Percentiles rank a stretch among this genome's conserved stretches.
These are phyloP conservation scores for Papilio protenor DNA, from an alignment of 2,888 invertebrate species.

Conservation along the genomic window DNA sequence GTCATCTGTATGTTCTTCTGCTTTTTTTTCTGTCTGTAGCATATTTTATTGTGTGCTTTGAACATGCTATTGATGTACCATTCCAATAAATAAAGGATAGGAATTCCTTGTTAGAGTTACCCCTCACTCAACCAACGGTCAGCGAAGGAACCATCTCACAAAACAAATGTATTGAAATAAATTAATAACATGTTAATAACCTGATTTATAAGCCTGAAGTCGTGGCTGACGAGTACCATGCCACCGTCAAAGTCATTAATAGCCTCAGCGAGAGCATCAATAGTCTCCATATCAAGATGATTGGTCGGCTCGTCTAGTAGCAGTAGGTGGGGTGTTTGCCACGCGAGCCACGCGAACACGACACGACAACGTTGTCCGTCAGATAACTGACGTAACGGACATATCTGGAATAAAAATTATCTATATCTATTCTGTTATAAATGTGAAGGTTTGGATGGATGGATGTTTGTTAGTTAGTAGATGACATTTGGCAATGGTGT, in stretches of 20 bases:
- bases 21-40: no score
- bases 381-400: conserved; percentile 96
- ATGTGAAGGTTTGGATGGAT: neutral
- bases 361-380: conserved; percentile 99
- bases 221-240: conserved; percentile 99
- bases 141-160: no score
- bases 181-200: conserved; percentile 75
- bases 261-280: conserved; percentile 98
- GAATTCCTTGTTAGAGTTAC: no score
- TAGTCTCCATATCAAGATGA: conserved; percentile 99
- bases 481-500: no score
- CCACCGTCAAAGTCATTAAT: conserved; percentile 99
- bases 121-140: no score
- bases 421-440: neutral
- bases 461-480: no score
- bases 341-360: conserved; percentile 99
- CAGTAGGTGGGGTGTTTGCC: conserved; percentile 98
- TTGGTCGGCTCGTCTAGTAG: conserved; percentile 94
- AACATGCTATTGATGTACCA: no score
- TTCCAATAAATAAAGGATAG: no score
- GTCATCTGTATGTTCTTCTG: no score
- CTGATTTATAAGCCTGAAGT: conserved; percentile 99
- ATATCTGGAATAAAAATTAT: conserved; percentile 84
- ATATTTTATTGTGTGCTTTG: no score
- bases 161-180: no score